Evolutionary conservation across 2,888 invertebrate genomes (phyloP), one percentile per base, ranked within the genome.

Genomic region (Scrobipalpa costella): DNA sequence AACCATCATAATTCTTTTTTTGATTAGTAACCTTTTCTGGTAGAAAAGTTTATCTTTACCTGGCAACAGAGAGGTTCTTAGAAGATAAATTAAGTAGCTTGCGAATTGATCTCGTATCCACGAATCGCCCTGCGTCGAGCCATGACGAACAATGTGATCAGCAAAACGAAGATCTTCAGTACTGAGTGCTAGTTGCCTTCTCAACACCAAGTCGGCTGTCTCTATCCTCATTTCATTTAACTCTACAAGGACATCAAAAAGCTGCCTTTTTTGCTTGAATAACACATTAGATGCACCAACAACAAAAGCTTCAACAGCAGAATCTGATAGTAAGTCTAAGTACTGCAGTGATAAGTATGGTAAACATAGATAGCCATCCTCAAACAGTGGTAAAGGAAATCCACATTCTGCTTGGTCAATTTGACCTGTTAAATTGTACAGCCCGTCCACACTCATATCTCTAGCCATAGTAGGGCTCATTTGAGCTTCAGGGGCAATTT

Each of bases 271-370:
- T 83, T 99, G 99, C 81, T 98, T 97, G 82, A 99, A 99, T 44
- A 99, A 92, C n/a, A 98, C 96, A 91, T 99, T 99, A 15, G 99
- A 99, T n/a, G 99, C 99, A 47, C 99, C 99, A 65, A 98, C 96
- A 55, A 98, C 93, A 85, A 96, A 96, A 34, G 96, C 96, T 67
- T 95, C 92, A 7, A 98, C 97, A 72, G 96, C 96, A 3, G 96
- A 93, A 84, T 98, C 98, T 60, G 95, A 95, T 63, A 99, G 88
- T 64, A 98, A 90, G 88, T 99, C 99, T 90, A 99, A 94, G 83
- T 98, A 98, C 71, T 98, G 98, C 69, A 99, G 92, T 2, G 98
- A 98, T 68, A 99, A 91, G 85, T 99, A 99, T 17, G 99, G 99
- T 83, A 99, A 94, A 84, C 98, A 99, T 15, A 99, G 92, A 79